These are phyloP conservation scores for Aurelia aurita complex sp. Pacific DNA, from an alignment of 30 jellyfish, hydroid and myxozoan genomes.

Conservation along the genomic window DNA sequence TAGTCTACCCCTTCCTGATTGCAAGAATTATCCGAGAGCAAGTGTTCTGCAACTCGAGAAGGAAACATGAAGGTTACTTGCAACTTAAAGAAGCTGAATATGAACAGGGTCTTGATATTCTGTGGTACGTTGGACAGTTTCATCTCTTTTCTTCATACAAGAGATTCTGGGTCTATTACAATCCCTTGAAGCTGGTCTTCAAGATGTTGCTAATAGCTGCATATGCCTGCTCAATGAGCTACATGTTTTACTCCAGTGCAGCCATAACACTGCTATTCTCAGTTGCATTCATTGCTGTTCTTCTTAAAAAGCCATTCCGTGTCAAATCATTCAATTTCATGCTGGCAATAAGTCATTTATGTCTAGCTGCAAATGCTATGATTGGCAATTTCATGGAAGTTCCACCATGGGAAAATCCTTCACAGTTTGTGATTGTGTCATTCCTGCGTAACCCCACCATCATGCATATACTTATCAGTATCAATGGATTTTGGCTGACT, in stretches of 20 bases:
- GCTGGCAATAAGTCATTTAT: slow-evolving; percentile 63
- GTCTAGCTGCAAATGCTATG: slow-evolving; percentile 76
- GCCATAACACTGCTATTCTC: slow-evolving; percentile 69
- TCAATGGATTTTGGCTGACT: slow-evolving; percentile 77
- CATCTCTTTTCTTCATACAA: slow-evolving; percentile 87
- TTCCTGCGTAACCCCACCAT: slow-evolving; percentile 90
- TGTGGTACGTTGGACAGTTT: slow-evolving; percentile 94
- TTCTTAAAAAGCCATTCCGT: slow-evolving; percentile 82
- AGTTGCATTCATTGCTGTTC: slow-evolving; percentile 58
- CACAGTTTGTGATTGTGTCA: slow-evolving; percentile 83
- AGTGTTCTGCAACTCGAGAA: slow-evolving; percentile 60
- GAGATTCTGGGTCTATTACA: slow-evolving; percentile 86
- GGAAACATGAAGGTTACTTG: slow-evolving; percentile 88
- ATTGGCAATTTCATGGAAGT: slow-evolving; percentile 87
- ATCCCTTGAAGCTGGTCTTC: slow-evolving; percentile 85
- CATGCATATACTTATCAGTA: slow-evolving; percentile 66
- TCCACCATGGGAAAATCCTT: slow-evolving; percentile 96
- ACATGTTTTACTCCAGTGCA: slow-evolving; percentile 86
- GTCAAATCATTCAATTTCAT: slow-evolving; percentile 82
- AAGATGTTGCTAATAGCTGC: slow-evolving; percentile 67
- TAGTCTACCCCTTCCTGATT: slow-evolving; percentile 70
- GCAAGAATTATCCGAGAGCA: slow-evolving; percentile 66
- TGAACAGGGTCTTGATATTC: slow-evolving; percentile 90
- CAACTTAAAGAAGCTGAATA: slow-evolving; percentile 97
- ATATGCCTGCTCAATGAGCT: slow-evolving; percentile 76